Conservation (phyloP, 1,140 invertebrate species). For the Thaumatotibia leucotreta region DNA sequence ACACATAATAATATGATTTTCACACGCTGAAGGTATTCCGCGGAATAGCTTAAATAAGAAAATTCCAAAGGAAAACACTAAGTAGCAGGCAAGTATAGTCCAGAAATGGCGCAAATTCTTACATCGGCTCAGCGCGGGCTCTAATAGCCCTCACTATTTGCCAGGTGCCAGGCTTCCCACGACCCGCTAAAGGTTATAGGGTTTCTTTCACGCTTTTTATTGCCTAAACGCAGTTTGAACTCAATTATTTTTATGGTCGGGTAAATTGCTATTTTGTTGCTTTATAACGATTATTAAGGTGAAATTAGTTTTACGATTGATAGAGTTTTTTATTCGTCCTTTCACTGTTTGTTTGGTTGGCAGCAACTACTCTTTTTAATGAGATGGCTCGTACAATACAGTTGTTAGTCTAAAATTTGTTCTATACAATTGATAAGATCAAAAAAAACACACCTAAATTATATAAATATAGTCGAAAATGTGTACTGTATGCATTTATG, state of each 20-base stretch:
- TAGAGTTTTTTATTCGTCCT: conserved; percentile 41
- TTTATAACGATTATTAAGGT: conserved; percentile 71
- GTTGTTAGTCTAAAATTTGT: not conserved
- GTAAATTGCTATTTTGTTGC: conserved; percentile 75
- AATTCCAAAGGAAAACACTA: not conserved
- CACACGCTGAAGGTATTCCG: no score
- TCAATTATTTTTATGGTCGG: conserved; percentile 75
- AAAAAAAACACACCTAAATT: no score
- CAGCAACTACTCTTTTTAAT: not conserved
- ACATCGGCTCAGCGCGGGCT: conserved; percentile 51
- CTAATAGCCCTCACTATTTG: conserved; percentile 62
- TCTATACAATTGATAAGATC: no score
- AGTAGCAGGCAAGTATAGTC: conserved; percentile 23
- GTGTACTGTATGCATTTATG: no score
- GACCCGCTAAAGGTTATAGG: conserved; percentile 68
- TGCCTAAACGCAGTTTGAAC: conserved; percentile 73
- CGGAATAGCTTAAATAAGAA: no score
- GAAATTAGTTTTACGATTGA: conserved; percentile 68
- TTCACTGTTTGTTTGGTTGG: conserved; percentile 19
- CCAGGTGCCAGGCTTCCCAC: conserved; percentile 63
- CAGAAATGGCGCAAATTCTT: conserved; percentile 48
- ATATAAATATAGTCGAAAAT: no score
- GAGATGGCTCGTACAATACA: not conserved
- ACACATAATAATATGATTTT: no score
- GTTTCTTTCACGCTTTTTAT: conserved; percentile 73